Base-by-base conservation (phyloP, 2,113 vertebrate genomes). In the Neogobius melanostomus region DNA sequence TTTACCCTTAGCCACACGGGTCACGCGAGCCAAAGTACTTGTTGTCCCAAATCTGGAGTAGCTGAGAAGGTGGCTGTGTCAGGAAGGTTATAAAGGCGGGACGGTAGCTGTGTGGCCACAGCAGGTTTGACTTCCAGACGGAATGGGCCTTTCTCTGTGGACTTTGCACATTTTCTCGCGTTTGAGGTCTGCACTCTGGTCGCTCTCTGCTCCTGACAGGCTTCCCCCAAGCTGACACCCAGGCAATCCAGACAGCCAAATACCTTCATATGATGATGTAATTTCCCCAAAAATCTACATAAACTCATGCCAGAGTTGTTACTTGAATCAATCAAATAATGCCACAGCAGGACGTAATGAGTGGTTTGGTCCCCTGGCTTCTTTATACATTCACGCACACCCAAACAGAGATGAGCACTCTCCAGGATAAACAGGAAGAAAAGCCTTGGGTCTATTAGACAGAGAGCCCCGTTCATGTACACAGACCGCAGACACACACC, bases 391-490 rank as follows among this genome's bases (percentile, higher is more conserved):
- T 54, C 60, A 61, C 63, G 57, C 6, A 36, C 64, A 72, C 69
- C 60, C 43, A n/a, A 12, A 66, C 63, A 71, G 56, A 47, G 0
- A 53, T 16, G 48, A 85, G 71, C 79, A 90, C 83, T 87, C n/a
- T 42, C 76, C 57, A 71, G 83, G 64, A 82, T 86, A 87, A 89
- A 88, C 83, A 86, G 83, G 88, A 89, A 84, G 79, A 71, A 79
- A 76, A 83, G 69, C 68, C 57, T 66, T 61, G 49, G 72, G 75
- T 86, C 57, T 87, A 82, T 84, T 81, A 85, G 79, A 28, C 64
- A 14, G 51, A 45, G 66, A 69, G 50, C 48, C 57, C n/a, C 64
- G 64, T 74, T 68, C 66, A 76, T 63, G 64, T 54, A 75, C 72
- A 73, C 66, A 48, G 52, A 28, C 28, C 44, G 14, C n/a, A 46